phyloP scores from a whole-genome alignment of 2,888 invertebrate genomes.

The Camptogramma bilineatum region DNA sequence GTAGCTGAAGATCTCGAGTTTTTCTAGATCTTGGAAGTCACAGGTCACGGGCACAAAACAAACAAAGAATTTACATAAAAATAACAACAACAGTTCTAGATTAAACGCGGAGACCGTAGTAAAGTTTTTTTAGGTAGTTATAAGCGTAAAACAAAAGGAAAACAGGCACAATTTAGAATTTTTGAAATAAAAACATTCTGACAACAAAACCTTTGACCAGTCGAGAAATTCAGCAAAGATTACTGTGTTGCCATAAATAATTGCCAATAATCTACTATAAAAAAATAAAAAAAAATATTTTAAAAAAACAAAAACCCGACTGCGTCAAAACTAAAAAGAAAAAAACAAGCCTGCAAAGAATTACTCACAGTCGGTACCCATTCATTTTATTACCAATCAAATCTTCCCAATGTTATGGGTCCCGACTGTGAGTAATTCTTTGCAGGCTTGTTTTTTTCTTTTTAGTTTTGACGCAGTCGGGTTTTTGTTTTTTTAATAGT shows the following conservation, averaged over 20 bases:
- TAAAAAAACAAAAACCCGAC: too few relatives aligned
- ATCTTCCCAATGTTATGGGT: too few relatives aligned
- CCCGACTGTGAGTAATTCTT: too few relatives aligned
- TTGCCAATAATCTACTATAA: not conserved
- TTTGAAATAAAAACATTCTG: conserved; percentile 36
- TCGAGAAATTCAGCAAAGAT: not conserved
- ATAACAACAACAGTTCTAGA: conserved; percentile 12
- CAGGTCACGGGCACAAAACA: conserved; percentile 45
- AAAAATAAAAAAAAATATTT: too few relatives aligned
- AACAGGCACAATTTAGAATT: conserved; percentile 6
- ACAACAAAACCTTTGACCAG: conserved; percentile 1
- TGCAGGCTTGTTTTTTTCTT: too few relatives aligned
- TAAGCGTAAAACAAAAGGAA: not conserved
- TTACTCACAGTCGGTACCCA: too few relatives aligned
- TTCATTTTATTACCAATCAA: too few relatives aligned
- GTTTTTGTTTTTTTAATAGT: too few relatives aligned
- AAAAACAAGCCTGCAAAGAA: too few relatives aligned
- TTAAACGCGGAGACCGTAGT: not conserved
- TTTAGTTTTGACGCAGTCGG: too few relatives aligned
- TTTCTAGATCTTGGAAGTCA: conserved; percentile 41
- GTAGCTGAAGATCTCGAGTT: conserved; percentile 37
- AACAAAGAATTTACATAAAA: conserved; percentile 23
- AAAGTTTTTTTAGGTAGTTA: not conserved
- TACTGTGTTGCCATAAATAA: not conserved
- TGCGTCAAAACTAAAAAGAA: too few relatives aligned